Conservation (phyloP, 2,113 vertebrate genomes). For the Dascyllus trimaculatus region DNA sequence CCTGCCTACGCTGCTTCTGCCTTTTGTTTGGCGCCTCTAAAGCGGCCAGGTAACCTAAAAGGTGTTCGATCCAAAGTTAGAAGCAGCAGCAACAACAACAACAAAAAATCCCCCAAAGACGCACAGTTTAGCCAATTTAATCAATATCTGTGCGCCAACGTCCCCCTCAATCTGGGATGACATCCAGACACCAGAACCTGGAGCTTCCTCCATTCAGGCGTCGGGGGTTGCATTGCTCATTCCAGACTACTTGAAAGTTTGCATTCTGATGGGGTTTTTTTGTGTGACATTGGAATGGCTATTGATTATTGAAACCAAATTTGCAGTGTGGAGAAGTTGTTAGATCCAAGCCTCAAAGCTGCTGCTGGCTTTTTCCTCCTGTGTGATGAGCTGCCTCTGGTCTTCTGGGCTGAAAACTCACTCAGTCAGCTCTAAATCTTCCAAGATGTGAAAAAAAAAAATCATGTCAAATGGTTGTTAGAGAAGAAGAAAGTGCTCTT, state of each 20-base stretch:
- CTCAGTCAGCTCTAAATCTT: not conserved
- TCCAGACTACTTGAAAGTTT: constrained; percentile 40
- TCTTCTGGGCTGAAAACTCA: not conserved
- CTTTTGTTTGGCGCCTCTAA: constrained; percentile 14
- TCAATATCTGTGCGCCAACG: constrained; percentile 15
- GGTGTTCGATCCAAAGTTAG: constrained; percentile 35
- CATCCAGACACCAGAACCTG: constrained; percentile 26
- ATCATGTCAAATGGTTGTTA: not conserved
- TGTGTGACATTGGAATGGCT: not conserved
- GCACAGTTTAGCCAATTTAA: not conserved
- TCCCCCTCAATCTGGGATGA: constrained; percentile 19
- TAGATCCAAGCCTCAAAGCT: constrained; percentile 6
- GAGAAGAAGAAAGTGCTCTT: not conserved
- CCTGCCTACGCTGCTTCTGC: constrained; percentile 5
- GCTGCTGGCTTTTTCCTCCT: constrained; percentile 14
- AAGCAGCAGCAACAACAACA: too few species aligned
- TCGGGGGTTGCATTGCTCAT: constrained; percentile 1
- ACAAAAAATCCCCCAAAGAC: not conserved
- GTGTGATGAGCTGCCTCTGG: constrained; percentile 23
- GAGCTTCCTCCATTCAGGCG: constrained; percentile 23
- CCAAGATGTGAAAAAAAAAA: not conserved
- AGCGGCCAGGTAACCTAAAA: constrained; percentile 38
- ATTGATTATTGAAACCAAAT: not conserved
- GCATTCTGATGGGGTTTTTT: constrained; percentile 2
- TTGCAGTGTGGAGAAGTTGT: not conserved